Conservation (phyloP, 1,140 invertebrate genomes). For the Drosophila arizonae region DNA sequence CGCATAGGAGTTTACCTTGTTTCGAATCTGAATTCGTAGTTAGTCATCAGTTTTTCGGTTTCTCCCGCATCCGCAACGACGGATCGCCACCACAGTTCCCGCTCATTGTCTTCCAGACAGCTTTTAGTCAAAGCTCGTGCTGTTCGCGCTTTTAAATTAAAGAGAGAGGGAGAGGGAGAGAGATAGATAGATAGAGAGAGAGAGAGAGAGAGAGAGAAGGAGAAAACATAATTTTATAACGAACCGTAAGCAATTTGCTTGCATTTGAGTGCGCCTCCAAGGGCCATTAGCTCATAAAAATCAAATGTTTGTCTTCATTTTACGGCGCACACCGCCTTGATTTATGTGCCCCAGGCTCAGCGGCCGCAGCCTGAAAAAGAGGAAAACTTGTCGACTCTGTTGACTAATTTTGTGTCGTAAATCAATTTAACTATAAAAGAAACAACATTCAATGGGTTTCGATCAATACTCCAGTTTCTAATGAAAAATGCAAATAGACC, state of each 20-base stretch:
- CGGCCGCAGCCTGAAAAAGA: conserved; percentile 11
- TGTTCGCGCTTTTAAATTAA: conserved; percentile 59
- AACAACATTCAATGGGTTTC: conserved; percentile 41
- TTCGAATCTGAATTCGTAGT: conserved; percentile 19
- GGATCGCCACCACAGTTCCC: conserved; percentile 30
- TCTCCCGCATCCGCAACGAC: conserved; percentile 57
- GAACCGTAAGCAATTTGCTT: conserved; percentile 57
- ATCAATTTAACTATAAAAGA: conserved; percentile 74
- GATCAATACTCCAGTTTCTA: conserved; percentile 59
- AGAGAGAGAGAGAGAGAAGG: conserved; percentile 11
- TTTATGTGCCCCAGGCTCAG: conserved; percentile 56
- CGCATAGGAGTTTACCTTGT: neutral
- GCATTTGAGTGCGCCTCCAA: conserved; percentile 40
- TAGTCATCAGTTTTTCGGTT: conserved; percentile 54
- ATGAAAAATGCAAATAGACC: conserved; percentile 57
- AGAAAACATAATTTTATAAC: conserved; percentile 52
- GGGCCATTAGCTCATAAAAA: conserved; percentile 77
- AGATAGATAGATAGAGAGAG: too few relatives aligned
- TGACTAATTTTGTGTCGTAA: conserved; percentile 75
- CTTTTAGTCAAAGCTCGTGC: conserved; percentile 56
- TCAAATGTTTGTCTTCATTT: conserved; percentile 76
- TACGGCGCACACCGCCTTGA: conserved; percentile 62
- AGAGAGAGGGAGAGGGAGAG: neutral
- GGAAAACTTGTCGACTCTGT: conserved; percentile 57
- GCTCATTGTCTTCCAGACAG: conserved; percentile 48